These are phyloP conservation scores for Diprion similis DNA, from an alignment of 1,140 invertebrate species.

Conservation along the genomic window DNA sequence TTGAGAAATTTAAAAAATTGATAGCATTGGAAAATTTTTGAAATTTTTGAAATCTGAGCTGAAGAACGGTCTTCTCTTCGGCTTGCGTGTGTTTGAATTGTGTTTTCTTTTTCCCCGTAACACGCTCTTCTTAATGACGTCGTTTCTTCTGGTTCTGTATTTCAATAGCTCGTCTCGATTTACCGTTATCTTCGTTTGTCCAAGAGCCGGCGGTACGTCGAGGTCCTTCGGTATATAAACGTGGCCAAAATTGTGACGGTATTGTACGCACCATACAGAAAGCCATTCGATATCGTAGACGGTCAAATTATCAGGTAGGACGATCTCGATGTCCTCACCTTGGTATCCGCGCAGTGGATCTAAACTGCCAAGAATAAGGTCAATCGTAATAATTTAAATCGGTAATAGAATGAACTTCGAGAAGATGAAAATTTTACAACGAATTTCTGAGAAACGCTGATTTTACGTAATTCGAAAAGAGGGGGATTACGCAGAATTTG, in stretches of 20 bases:
- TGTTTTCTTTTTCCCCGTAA: neutral
- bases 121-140: neutral
- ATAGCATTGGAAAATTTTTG: neutral
- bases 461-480: too few relatives aligned
- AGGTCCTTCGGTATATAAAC: constrained; percentile 87
- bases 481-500: too few relatives aligned
- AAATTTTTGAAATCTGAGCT: neutral
- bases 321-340: constrained; percentile 90
- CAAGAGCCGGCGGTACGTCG: constrained; percentile 87
- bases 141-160: neutral
- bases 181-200: constrained; percentile 89
- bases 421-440: constrained; percentile 7
- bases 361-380: constrained; percentile 62
- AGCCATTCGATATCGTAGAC: constrained; percentile 93
- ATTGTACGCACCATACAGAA: constrained; percentile 87
- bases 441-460: constrained; percentile 1
- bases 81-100: neutral
- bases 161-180: constrained; percentile 49
- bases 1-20: constrained; percentile 30
- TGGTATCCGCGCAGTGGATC: constrained; percentile 82
- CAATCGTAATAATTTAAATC: neutral
- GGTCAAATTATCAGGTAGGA: constrained; percentile 83
- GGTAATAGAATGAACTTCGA: constrained; percentile 13
- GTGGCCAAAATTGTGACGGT: constrained; percentile 89
- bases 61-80: neutral